Percentiles rank a stretch among this genome's conserved stretches.
These are phyloP conservation scores for Drosophila sproati DNA, from an alignment of 1,140 invertebrate genomes.

Conservation along the genomic window DNA sequence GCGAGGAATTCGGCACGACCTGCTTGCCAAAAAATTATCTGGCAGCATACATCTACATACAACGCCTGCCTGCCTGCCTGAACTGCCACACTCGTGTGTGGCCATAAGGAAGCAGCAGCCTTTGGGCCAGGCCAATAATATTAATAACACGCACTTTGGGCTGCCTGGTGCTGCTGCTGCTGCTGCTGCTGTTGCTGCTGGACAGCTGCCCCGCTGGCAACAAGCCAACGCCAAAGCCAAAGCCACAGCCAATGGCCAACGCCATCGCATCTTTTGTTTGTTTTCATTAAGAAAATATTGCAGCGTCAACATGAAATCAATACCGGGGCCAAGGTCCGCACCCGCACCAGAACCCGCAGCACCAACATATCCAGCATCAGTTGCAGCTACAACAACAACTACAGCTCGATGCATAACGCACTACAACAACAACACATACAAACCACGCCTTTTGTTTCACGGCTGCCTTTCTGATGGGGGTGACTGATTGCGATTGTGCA, in stretches of 20 bases:
- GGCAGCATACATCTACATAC: constrained; percentile 68
- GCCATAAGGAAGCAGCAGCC: constrained; percentile 54
- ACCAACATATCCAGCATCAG: constrained; percentile 25
- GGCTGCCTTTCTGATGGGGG: constrained; percentile 80
- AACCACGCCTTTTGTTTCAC: constrained; percentile 72
- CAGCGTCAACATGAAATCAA: constrained; percentile 83
- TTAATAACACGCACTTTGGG: constrained; percentile 82
- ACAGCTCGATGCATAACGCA: neutral
- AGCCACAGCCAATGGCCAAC: neutral
- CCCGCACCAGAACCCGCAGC: constrained; percentile 63
- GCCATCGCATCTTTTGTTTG: constrained; percentile 67
- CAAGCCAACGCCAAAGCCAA: constrained; percentile 2
- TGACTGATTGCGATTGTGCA: constrained; percentile 78
- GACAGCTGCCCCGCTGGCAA: constrained; percentile 49
- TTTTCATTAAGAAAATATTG: constrained; percentile 83
- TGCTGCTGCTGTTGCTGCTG: constrained; percentile 35
- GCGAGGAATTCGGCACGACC: constrained; percentile 80
- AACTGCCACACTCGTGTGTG: constrained; percentile 63
- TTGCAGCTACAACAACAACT: constrained; percentile 17
- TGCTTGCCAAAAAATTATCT: constrained; percentile 72
- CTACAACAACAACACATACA: constrained; percentile 16
- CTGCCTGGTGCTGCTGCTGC: constrained; percentile 50
- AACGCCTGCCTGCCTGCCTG: constrained; percentile 26
- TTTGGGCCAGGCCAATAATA: constrained; percentile 80
- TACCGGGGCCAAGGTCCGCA: constrained; percentile 76